phyloP scores from a whole-genome alignment of 1,140 invertebrate genomes.

The Pseudomyrmex cubaensis region DNA sequence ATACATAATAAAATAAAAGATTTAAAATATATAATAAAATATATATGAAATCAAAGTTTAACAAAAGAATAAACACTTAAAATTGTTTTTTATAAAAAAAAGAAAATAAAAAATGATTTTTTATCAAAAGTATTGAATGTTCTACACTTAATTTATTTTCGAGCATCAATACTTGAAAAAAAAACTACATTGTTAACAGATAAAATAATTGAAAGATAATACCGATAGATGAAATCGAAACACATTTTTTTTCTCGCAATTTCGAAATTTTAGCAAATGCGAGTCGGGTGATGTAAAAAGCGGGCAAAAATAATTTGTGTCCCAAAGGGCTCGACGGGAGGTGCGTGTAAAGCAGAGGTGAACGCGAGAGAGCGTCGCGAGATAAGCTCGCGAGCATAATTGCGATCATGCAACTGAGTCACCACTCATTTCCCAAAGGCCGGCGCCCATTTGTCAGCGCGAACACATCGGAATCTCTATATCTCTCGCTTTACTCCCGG shows the following conservation, averaged over 20 bases:
- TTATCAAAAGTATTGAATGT: background rate
- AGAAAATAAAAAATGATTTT: background rate
- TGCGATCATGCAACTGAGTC: slow-evolving; percentile 40
- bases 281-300: background rate
- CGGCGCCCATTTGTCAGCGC: slow-evolving; percentile 61
- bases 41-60: background rate
- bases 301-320: slow-evolving; percentile 10
- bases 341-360: background rate
- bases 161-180: background rate
- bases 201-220: slow-evolving; percentile 17
- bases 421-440: slow-evolving; percentile 67
- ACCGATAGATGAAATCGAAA: slow-evolving; percentile 9
- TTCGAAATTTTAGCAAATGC: slow-evolving; percentile 2
- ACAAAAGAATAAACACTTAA: background rate
- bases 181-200: background rate
- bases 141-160: background rate
- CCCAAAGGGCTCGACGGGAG: background rate
- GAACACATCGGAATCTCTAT: slow-evolving; percentile 46
- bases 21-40: background rate
- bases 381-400: slow-evolving; percentile 59
- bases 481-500: slow-evolving; percentile 21
- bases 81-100: background rate
- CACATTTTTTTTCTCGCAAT: background rate
- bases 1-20: slow-evolving; percentile 8
- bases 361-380: slow-evolving; percentile 4